Evolutionary conservation across 2,797 vertebrate genomes (phyloP).

Genomic region (Lacerta viridis): DNA sequence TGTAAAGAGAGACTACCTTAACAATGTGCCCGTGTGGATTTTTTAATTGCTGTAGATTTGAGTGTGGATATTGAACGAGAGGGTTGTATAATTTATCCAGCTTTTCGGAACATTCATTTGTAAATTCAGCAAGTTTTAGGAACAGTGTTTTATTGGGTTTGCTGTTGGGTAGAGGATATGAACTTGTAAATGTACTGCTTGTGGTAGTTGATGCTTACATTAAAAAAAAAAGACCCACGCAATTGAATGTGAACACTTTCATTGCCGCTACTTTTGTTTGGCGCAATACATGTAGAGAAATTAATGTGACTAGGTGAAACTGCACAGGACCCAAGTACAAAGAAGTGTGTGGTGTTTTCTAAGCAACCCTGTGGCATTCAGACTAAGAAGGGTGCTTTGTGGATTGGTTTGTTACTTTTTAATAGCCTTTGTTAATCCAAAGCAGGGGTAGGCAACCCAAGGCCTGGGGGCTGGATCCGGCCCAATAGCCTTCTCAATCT

Average conservation of each 20-base stretch:
- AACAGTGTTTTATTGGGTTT: slow-evolving; percentile 72
- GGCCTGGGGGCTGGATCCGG: too few species aligned
- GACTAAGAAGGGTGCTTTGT: neutral
- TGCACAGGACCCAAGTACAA: neutral
- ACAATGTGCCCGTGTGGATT: slow-evolving; percentile 83
- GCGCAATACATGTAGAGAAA: neutral
- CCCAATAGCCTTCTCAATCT: too few species aligned
- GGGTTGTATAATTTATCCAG: slow-evolving; percentile 79
- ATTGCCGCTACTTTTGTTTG: slow-evolving; percentile 24
- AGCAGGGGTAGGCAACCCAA: neutral
- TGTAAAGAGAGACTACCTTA: slow-evolving; percentile 82
- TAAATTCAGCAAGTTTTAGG: slow-evolving; percentile 81
- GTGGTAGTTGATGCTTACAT: slow-evolving; percentile 77
- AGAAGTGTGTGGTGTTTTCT: neutral
- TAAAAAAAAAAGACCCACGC: slow-evolving; percentile 64
- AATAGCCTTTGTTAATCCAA: neutral
- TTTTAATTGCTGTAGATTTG: slow-evolving; percentile 71
- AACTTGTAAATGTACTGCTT: slow-evolving; percentile 78
- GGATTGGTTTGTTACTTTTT: neutral
- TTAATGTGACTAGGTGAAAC: neutral
- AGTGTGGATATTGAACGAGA: slow-evolving; percentile 75
- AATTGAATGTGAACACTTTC: slow-evolving; percentile 69
- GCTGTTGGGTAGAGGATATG: slow-evolving; percentile 43
- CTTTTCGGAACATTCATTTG: slow-evolving; percentile 81
- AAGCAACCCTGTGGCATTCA: neutral